Percentiles rank a stretch among this genome's conserved stretches.
Conservation (phyloP, 2,797 vertebrate genomes). For the Sebastolobus alascanus region DNA sequence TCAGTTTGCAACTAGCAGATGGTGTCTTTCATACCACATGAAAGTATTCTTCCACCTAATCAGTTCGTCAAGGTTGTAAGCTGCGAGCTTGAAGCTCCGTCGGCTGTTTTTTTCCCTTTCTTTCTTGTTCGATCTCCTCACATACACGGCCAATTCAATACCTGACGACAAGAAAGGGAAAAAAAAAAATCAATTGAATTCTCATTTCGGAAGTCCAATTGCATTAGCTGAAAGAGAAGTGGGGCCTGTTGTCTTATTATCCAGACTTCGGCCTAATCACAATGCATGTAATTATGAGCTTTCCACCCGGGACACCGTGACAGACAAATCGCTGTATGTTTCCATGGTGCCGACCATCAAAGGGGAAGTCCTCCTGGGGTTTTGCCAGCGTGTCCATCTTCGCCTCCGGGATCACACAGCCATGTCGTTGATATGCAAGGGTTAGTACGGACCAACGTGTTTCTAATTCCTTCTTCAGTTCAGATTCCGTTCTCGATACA, state of each 20-base stretch:
- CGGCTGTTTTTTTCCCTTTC: background rate
- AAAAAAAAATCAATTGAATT: conserved; percentile 27
- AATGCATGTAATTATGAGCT: conserved; percentile 74
- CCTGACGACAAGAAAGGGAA: background rate
- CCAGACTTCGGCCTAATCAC: conserved; percentile 65
- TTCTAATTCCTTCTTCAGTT: background rate
- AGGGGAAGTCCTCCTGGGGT: conserved; percentile 55
- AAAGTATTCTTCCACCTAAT: conserved; percentile 44
- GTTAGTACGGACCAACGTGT: background rate
- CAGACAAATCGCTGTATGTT: conserved; percentile 64
- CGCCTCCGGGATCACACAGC: conserved; percentile 1
- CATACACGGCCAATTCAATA: conserved; percentile 5
- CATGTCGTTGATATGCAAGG: conserved; percentile 18
- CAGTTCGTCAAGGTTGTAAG: conserved; percentile 49
- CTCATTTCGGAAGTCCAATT: conserved; percentile 47
- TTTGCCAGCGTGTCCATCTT: conserved; percentile 49
- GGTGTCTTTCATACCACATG: conserved; percentile 42
- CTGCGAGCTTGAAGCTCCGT: conserved; percentile 1
- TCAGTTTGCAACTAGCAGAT: conserved; percentile 21
- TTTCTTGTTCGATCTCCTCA: conserved; percentile 16
- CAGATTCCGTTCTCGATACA: background rate
- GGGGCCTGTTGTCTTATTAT: conserved; percentile 45
- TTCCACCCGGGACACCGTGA: conserved; percentile 59
- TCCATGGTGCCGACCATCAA: conserved; percentile 69
- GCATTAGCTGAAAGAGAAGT: conserved; percentile 38